These are phyloP conservation scores for Dilophus febrilis DNA, from an alignment of 2,888 invertebrate genomes.

Conservation along the genomic window DNA sequence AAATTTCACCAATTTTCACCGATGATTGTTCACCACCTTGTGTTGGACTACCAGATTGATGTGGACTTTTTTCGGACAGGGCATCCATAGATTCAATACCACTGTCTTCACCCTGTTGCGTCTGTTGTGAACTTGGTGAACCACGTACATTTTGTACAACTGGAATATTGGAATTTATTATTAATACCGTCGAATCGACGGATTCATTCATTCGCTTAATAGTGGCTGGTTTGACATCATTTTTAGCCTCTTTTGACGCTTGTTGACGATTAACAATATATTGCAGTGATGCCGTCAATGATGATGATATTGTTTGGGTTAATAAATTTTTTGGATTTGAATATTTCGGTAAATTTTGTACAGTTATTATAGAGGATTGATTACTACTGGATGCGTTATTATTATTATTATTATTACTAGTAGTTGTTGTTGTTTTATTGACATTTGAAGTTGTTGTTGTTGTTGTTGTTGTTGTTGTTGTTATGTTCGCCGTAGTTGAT, in stretches of 20 bases:
- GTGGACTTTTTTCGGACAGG: constrained; percentile 79
- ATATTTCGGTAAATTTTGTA: not conserved
- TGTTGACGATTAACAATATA: no score
- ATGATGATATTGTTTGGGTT: not conserved
- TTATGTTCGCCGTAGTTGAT: constrained; percentile 13
- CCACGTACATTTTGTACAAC: constrained; percentile 18
- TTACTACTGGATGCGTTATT: not conserved
- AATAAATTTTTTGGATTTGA: not conserved
- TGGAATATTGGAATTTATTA: constrained; percentile 3
- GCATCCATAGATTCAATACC: constrained; percentile 90
- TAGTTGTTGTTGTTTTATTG: not conserved
- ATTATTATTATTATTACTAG: no score
- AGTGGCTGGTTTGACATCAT: constrained; percentile 5
- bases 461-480: constrained; percentile 15
- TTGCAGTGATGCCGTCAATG: not conserved
- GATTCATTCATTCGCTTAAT: no score
- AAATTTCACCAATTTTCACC: constrained; percentile 7
- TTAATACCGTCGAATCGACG: constrained; percentile 5
- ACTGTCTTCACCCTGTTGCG: constrained; percentile 78
- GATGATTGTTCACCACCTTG: constrained; percentile 26
- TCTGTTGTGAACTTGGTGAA: constrained; percentile 35
- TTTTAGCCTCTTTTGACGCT: constrained; percentile 2
- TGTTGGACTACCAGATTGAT: constrained; percentile 65
- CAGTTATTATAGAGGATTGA: not conserved
- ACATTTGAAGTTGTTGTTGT: not conserved